phyloP scores from a whole-genome alignment of 2,888 invertebrate species.

The Melipona beecheii region DNA sequence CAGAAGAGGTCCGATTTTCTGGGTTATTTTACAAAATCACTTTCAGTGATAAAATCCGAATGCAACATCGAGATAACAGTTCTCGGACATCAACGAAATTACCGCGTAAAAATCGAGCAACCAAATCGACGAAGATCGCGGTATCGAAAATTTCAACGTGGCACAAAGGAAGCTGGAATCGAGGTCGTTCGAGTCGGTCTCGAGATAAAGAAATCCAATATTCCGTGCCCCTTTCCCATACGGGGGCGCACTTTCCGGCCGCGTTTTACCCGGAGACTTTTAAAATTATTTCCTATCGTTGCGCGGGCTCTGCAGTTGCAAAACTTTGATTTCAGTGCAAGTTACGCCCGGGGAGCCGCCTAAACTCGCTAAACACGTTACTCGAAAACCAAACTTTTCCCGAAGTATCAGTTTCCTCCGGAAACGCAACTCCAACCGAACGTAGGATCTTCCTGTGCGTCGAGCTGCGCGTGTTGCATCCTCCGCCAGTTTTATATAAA shows the following conservation, averaged over 20 bases:
- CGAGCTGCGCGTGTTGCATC: neutral
- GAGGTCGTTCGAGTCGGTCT: neutral
- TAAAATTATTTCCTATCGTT: neutral
- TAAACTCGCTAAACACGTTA: constrained; percentile 19
- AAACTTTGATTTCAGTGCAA: constrained; percentile 11
- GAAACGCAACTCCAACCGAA: neutral
- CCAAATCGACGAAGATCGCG: neutral
- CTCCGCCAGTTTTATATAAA: neutral
- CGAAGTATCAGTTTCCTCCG: neutral
- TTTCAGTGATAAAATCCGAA: neutral
- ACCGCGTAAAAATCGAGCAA: neutral
- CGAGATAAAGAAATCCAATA: neutral
- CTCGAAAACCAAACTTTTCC: neutral
- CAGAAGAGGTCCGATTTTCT: too few species aligned
- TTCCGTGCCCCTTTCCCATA: neutral
- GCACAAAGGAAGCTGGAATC: neutral
- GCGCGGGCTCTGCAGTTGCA: too few species aligned
- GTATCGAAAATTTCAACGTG: neutral
- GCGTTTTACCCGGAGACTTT: neutral
- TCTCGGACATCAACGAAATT: neutral
- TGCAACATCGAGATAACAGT: neutral
- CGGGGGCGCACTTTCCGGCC: too few species aligned
- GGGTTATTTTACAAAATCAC: too few species aligned
- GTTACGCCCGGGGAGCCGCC: neutral
- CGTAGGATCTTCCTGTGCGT: neutral